phyloP scores from a whole-genome alignment of 2,888 invertebrate genomes.

The Lasioglossum leucozonium region DNA sequence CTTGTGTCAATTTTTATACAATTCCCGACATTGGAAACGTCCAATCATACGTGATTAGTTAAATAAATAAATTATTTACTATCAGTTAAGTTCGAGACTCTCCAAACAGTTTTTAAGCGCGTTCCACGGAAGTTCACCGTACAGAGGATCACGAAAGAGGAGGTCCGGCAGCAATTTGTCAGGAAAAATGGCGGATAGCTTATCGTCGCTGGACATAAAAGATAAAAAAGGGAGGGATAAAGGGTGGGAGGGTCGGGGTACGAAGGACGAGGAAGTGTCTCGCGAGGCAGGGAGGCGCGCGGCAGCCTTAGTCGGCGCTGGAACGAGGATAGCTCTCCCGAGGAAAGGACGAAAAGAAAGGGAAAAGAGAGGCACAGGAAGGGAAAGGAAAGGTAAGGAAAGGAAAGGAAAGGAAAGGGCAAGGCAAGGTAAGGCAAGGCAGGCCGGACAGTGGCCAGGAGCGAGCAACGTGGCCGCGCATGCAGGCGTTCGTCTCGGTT shows the following conservation, averaged over 20 bases:
- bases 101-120: background rate
- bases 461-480: constrained; percentile 70
- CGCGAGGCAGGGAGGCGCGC: constrained; percentile 45
- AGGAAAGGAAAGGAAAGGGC: constrained; percentile 53
- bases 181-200: background rate
- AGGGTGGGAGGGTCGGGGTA: constrained; percentile 31
- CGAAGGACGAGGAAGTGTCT: constrained; percentile 61
- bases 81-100: too few relatives aligned
- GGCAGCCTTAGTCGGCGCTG: constrained; percentile 22
- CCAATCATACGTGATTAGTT: too few relatives aligned
- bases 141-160: background rate
- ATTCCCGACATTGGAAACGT: background rate
- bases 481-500: constrained; percentile 80
- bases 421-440: constrained; percentile 68
- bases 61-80: too few relatives aligned
- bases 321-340: constrained; percentile 27
- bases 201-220: background rate
- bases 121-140: background rate
- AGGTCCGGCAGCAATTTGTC: background rate
- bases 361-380: constrained; percentile 57
- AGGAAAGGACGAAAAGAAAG: constrained; percentile 66
- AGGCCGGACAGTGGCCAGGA: constrained; percentile 76
- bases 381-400: constrained; percentile 65
- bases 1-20: background rate
- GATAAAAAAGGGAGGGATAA: background rate